Percentiles rank a stretch among this genome's conserved stretches.
Conservation (phyloP, 2,113 vertebrate genomes). For the Acanthisitta chloris region DNA sequence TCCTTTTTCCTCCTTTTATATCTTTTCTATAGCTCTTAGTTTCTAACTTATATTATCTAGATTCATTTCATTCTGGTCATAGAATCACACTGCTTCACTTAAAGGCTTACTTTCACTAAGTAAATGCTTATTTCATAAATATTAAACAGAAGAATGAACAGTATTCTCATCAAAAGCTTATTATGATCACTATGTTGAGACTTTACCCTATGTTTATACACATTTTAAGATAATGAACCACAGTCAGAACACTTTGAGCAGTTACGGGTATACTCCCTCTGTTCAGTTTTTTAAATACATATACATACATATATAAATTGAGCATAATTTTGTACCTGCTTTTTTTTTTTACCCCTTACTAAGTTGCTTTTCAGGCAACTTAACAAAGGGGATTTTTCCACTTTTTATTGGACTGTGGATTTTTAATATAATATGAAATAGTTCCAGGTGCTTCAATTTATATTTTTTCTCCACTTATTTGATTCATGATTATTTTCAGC, state of each 20-base stretch:
- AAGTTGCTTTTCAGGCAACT: background rate
- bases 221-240: slow-evolving; percentile 33
- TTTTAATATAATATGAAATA: background rate
- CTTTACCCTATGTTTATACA: slow-evolving; percentile 19
- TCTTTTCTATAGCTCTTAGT: background rate
- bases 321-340: background rate
- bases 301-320: background rate
- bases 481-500: background rate
- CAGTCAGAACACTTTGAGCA: background rate
- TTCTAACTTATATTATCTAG: background rate
- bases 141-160: slow-evolving; percentile 30
- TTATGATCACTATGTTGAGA: background rate
- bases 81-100: background rate
- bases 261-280: background rate
- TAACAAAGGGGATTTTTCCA: background rate
- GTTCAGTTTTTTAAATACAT: background rate
- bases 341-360: background rate
- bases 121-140: slow-evolving; percentile 58
- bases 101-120: slow-evolving; percentile 13
- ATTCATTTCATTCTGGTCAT: background rate
- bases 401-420: background rate
- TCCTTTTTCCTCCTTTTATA: background rate
- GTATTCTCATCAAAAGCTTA: slow-evolving; percentile 38
- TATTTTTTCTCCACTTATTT: background rate
- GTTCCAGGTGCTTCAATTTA: background rate